Evolutionary conservation across 1,140 invertebrate species (phyloP), one percentile per base, ranked within the genome.

Genomic region (Melanaphis sacchari): DNA sequence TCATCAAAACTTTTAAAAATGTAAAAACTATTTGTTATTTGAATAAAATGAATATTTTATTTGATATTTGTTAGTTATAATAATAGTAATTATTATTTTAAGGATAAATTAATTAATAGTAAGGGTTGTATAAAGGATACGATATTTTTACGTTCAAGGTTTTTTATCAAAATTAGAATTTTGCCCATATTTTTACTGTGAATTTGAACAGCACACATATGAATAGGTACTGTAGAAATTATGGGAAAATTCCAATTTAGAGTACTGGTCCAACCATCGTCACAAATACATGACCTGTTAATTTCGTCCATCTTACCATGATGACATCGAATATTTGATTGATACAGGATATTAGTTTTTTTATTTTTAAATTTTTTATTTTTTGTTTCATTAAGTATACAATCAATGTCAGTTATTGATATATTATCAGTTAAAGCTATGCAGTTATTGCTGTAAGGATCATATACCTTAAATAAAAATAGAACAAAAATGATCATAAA

Each of bases 51-150:
- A 41, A 26, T 22, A 82, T 41, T 26, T 84, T 31, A 31, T 26
- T 26, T 26, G 38, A 84, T 82, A 38, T 40, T 82, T 8, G 82
- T 84, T 84, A 84, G 4, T n/a, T n/a, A 76, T 76, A 76, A 76
- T 76, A 76, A 36, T 76, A 36, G 4, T 36, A n/a, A 76, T 76
- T 76, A n/a, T 4, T 76, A 76, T 76, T 76, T n/a, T 76, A 36
- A 5, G 15, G 0, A 76, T n/a, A n/a, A 76, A n/a, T 76, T 2
- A 18, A 66, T 76, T 5, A 76, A 76, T 76, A n/a, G 18, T 76
- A n/a, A 76, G 15, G 59, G 21, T 52, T n/a, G 7, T 59, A 52
- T 90, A 59, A 90, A 90, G 88, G 88, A 90, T 90, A 89, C 87
- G 8, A 54, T 5, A 54, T 90, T 59, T 26, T 38, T 54, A 1